These are phyloP conservation scores for Silurus lanzhouensis DNA, from an alignment of 2,797 vertebrate species.

Conservation along the genomic window DNA sequence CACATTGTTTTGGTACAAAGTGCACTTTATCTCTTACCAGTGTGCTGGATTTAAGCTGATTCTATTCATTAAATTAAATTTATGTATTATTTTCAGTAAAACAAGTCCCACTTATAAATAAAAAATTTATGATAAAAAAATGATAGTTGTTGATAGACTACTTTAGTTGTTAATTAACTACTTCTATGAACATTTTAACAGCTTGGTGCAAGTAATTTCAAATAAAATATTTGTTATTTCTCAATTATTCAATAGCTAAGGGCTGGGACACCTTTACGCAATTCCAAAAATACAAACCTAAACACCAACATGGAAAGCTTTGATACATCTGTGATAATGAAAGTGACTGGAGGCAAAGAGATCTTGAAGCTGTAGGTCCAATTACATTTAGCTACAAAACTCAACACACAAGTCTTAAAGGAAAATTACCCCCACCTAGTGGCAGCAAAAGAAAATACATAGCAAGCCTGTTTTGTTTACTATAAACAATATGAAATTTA, in stretches of 20 bases:
- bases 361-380: not conserved
- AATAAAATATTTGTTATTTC: not conserved
- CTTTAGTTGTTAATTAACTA: not conserved
- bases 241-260: not conserved
- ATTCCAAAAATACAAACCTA: not conserved
- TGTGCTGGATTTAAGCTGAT: not conserved
- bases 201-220: not conserved
- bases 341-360: too few species aligned
- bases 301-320: not conserved
- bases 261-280: not conserved
- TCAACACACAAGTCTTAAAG: not conserved
- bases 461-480: not conserved
- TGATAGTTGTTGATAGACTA: too few species aligned
- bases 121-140: too few species aligned
- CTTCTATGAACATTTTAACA: not conserved
- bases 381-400: not conserved
- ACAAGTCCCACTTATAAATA: not conserved
- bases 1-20: not conserved
- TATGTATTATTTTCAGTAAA: not conserved
- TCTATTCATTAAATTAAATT: too few species aligned
- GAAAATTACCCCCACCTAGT: constrained; percentile 61
- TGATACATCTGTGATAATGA: not conserved
- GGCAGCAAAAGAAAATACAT: constrained; percentile 43
- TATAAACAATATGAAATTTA: not conserved
- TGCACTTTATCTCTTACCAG: not conserved